Percentiles rank a stretch among this genome's conserved stretches.
Conservation (phyloP, 1,140 invertebrate genomes). For the Caenorhabditis elegans region DNA sequence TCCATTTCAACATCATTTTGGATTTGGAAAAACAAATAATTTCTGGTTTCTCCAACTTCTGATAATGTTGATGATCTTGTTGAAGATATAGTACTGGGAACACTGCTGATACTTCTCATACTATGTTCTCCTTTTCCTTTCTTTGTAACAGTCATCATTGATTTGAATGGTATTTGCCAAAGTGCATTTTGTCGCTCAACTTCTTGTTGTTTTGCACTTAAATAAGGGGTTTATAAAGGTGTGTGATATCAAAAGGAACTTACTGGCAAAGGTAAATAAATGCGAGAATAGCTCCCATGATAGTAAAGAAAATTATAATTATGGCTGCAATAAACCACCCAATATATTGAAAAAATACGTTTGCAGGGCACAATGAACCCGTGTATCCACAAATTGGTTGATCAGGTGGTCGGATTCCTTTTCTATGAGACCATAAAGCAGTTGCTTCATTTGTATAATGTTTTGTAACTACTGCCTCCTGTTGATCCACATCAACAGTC, state of each 20-base stretch:
- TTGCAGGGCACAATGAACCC: neutral
- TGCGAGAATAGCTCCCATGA: neutral
- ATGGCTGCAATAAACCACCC: slow-evolving; percentile 5
- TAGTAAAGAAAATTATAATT: neutral
- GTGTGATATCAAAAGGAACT: neutral
- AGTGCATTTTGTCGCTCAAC: neutral
- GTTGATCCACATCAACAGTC: neutral
- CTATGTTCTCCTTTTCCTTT: slow-evolving; percentile 29
- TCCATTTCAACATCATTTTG: slow-evolving; percentile 13
- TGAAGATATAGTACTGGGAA: slow-evolving; percentile 1
- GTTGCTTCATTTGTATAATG: neutral
- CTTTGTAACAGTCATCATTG: neutral
- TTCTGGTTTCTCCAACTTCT: slow-evolving; percentile 13
- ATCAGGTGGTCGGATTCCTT: neutral
- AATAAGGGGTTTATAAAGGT: neutral
- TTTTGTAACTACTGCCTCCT: neutral
- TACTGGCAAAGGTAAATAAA: neutral
- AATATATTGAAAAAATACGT: neutral
- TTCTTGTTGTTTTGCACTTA: slow-evolving; percentile 8
- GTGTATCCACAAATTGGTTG: slow-evolving; percentile 6
- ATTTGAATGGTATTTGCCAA: neutral
- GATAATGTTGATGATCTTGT: neutral
- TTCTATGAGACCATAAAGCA: neutral
- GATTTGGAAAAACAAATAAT: slow-evolving; percentile 20
- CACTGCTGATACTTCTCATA: slow-evolving; percentile 19